Evolutionary conservation across 2,888 invertebrate genomes (phyloP), one percentile per base, ranked within the genome.

Genomic region (Watsonalla cultraria): DNA sequence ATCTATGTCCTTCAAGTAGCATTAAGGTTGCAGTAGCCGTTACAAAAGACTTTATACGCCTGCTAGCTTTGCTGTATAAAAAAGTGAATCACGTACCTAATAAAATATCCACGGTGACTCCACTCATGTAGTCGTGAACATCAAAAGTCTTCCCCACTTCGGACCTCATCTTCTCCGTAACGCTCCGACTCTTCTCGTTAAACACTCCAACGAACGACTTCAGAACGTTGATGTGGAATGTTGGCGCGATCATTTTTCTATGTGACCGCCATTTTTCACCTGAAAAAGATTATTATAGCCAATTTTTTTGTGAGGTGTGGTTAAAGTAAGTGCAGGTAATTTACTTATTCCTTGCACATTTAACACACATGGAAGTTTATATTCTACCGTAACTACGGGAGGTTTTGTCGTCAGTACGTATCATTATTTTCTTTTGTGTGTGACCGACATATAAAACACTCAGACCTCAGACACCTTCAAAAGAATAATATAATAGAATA

Each of bases 221-320:
- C 47, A 95, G 80, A 0, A 96, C 94, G 75, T 95, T 95, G 73
- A 95, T 92, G 72, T 95, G 95, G 91, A 96, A 96, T 46, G 95
- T 95, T 13, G 96, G 96, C 0, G 95, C 95, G 55, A 96, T 96
- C 72, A 96, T 91, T 87, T 95, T 95, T 53, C 96, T 92, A 74
- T 96, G 95, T 0, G 94, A 92, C 35, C 94, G 92, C 95, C 96
- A 96, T 89, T 94, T 94, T 54, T 92, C 92, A 15, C 94, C 94
- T 93, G 64, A 15, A 58, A 58, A 46, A 42, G 34, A 53, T 45
- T 7, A 11, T 7, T 15, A 4, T 46, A 15, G 7, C 1, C 24
- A 4, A 7, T 46, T 7, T 45, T 45, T 13, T 45, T 13, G 11
- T 45, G 13, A 13, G n/a, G 0, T 45, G 0, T 45, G 7, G 13